Percentiles rank a stretch among this genome's conserved stretches.
phyloP scores from a whole-genome alignment of 2,888 invertebrate genomes.

The Malthinus seriepunctatus region DNA sequence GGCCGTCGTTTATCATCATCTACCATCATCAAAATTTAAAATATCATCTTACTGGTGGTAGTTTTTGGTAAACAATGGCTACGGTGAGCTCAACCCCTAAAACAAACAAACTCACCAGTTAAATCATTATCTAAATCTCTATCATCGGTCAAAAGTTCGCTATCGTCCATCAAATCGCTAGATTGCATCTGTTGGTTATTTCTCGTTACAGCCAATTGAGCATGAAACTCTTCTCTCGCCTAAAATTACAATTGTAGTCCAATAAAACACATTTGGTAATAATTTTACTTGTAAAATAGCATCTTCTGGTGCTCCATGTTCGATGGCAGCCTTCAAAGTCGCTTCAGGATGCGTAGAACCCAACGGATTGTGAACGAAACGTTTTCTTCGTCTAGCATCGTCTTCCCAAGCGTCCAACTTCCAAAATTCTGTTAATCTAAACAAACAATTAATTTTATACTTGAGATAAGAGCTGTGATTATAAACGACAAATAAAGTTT shows the following conservation, averaged over 20 bases:
- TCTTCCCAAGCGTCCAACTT: constrained; percentile 99
- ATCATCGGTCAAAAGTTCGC: constrained; percentile 88
- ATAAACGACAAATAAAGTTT: too few species aligned
- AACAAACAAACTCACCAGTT: constrained; percentile 61
- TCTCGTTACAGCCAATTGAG: constrained; percentile 80
- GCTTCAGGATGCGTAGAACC: constrained; percentile 94
- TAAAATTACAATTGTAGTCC: constrained; percentile 42
- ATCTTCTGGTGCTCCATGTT: constrained; percentile 86
- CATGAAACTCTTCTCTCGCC: constrained; percentile 93
- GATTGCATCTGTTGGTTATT: constrained; percentile 76
- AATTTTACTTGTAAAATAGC: constrained; percentile 78
- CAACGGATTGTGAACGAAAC: constrained; percentile 93
- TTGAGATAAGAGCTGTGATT: too few species aligned
- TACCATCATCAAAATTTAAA: too few species aligned
- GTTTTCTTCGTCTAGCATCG: constrained; percentile 91
- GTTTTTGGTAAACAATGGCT: too few species aligned
- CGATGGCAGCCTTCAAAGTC: constrained; percentile 78
- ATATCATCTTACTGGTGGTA: too few species aligned
- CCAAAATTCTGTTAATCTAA: constrained; percentile 71
- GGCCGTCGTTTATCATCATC: too few species aligned
- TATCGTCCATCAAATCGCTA: constrained; percentile 89
- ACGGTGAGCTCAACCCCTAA: too few species aligned
- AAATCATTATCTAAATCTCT: constrained; percentile 86
- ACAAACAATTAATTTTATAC: too few species aligned
- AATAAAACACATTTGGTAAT: not conserved